Evolutionary conservation across 2,113 vertebrate species (phyloP).

Genomic region (Spea multiplicata): DNA sequence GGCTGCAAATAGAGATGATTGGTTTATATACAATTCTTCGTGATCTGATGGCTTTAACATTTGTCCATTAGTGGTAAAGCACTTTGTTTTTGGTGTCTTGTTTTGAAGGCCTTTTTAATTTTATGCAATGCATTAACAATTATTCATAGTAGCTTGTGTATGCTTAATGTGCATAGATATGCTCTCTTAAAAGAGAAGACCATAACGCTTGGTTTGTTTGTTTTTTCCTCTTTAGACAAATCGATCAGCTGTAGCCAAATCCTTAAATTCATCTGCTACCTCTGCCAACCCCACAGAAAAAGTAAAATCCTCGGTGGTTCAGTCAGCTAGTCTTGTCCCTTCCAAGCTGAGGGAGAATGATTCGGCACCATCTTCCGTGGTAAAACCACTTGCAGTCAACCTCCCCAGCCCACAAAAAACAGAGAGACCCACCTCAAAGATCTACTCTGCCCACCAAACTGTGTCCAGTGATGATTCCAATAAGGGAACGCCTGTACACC

Average conservation of each 20-base stretch:
- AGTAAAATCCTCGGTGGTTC: background rate
- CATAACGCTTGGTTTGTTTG: no score
- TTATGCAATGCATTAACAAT: background rate
- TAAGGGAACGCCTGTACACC: conserved; percentile 61
- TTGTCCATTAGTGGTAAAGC: conserved; percentile 1
- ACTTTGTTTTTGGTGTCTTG: no score
- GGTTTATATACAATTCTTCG: background rate
- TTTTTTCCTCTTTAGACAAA: conserved; percentile 34
- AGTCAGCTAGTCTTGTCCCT: conserved; percentile 36
- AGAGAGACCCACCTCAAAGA: conserved; percentile 42
- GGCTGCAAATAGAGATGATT: background rate
- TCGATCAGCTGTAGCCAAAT: conserved; percentile 46
- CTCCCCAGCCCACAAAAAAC: conserved; percentile 55
- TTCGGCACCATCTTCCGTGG: conserved; percentile 40
- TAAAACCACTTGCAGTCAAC: conserved; percentile 36
- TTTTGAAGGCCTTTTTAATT: background rate
- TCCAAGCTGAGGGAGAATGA: conserved; percentile 59
- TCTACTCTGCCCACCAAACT: conserved; percentile 49
- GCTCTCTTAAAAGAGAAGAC: no score
- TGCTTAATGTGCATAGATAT: no score
- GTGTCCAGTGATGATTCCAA: conserved; percentile 59
- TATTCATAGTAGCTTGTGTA: no score
- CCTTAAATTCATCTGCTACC: conserved; percentile 13
- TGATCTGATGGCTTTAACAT: background rate
- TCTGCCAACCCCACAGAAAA: background rate